These are phyloP conservation scores for Cotesia glomerata DNA, from an alignment of 1,140 invertebrate species.

Conservation along the genomic window DNA sequence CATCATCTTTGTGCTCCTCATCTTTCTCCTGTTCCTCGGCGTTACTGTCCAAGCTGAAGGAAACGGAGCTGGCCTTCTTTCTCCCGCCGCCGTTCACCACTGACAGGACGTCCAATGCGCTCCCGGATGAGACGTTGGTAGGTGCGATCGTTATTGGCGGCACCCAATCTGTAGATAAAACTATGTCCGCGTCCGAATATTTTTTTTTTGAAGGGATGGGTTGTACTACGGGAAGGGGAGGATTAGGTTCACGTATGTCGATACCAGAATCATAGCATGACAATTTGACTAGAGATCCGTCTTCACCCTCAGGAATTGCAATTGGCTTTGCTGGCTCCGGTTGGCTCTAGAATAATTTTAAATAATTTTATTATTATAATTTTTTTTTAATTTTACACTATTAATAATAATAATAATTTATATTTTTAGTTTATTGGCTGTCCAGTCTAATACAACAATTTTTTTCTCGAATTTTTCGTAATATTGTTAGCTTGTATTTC, in stretches of 20 bases:
- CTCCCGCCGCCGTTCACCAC: conserved; percentile 66
- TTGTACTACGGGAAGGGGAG: conserved; percentile 61
- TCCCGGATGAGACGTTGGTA: conserved; percentile 63
- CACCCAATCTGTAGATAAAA: conserved; percentile 82
- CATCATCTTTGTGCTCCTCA: conserved; percentile 59
- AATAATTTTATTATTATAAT: conserved; percentile 5
- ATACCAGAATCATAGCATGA: conserved; percentile 89
- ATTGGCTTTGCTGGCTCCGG: conserved; percentile 53
- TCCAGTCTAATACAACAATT: too few species aligned
- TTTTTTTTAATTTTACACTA: not conserved
- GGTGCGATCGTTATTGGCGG: conserved; percentile 79
- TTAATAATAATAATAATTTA: too few species aligned
- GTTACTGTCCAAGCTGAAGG: conserved; percentile 74
- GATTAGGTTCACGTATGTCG: conserved; percentile 78
- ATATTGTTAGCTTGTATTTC: too few species aligned
- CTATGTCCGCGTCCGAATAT: conserved; percentile 85
- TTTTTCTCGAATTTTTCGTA: too few species aligned
- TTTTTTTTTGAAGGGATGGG: conserved; percentile 65
- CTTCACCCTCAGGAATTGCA: conserved; percentile 58
- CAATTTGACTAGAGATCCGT: conserved; percentile 71
- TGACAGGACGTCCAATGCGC: conserved; percentile 58
- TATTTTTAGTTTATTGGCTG: too few species aligned
- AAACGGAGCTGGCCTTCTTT: conserved; percentile 76
- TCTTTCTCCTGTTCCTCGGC: conserved; percentile 60
- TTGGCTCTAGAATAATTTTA: conserved; percentile 30